These are phyloP conservation scores for Casuarius casuarius DNA, from an alignment of 2,113 vertebrate species.

Conservation along the genomic window DNA sequence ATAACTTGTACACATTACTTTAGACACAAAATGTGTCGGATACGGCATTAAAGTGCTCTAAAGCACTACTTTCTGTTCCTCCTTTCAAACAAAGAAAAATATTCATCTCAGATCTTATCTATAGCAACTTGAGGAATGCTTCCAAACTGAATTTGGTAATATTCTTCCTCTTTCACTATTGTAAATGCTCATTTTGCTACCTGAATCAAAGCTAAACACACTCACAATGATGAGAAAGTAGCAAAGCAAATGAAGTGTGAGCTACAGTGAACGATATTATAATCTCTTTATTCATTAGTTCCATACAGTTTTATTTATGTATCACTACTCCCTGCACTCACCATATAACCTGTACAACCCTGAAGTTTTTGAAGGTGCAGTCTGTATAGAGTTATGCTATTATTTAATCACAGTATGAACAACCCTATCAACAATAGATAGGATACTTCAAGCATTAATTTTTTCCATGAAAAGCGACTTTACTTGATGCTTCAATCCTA, in stretches of 20 bases:
- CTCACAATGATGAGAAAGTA: background rate
- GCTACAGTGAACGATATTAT: background rate
- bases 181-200: background rate
- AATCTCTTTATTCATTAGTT: background rate
- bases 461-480: background rate
- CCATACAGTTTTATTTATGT: background rate
- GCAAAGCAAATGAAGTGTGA: background rate
- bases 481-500: background rate
- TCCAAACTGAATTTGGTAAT: background rate
- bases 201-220: background rate
- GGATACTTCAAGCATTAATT: background rate
- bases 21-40: background rate
- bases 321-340: too few species aligned
- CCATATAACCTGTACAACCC: too few species aligned
- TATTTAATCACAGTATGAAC: background rate
- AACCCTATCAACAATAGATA: background rate
- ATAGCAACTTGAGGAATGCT: background rate
- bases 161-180: background rate
- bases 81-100: background rate
- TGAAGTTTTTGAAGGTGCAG: background rate
- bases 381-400: background rate
- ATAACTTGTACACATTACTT: background rate
- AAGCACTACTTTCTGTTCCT: background rate
- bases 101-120: background rate
- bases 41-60: background rate